A percentile compares a stretch with the other conserved stretches of the same genome.
Conservation (phyloP, 2,888 invertebrate species). For the Watsonalla binaria region DNA sequence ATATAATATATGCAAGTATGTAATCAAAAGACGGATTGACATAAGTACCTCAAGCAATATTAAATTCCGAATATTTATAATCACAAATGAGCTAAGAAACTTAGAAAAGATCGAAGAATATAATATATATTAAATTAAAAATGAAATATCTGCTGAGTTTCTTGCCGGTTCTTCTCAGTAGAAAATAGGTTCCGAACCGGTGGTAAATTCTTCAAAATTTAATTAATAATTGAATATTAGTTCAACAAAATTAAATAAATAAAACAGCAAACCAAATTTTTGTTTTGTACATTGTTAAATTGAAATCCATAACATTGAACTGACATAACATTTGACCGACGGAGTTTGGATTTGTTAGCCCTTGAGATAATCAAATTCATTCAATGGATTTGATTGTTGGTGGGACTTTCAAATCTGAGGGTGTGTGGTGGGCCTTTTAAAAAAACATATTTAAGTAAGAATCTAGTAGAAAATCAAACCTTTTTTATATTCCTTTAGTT, state of each 20-base stretch:
- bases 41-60: too few relatives aligned
- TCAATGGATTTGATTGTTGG: not conserved
- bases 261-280: not conserved
- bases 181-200: slow-evolving; percentile 63
- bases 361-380: not conserved
- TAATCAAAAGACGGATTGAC: too few relatives aligned
- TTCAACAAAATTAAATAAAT: not conserved
- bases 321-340: not conserved
- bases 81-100: too few relatives aligned
- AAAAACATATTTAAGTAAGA: slow-evolving; percentile 1
- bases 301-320: not conserved
- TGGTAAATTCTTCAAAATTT: slow-evolving; percentile 24
- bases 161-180: slow-evolving; percentile 73
- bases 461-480: too few relatives aligned
- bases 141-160: slow-evolving; percentile 54
- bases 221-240: slow-evolving; percentile 7
- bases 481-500: not conserved
- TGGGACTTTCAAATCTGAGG: not conserved
- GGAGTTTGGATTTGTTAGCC: slow-evolving; percentile 4
- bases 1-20: too few relatives aligned
- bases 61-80: too few relatives aligned
- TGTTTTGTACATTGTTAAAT: not conserved
- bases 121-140: slow-evolving; percentile 5
- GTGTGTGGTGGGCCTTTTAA: slow-evolving; percentile 1
- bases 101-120: too few relatives aligned